Percentiles rank a stretch among this genome's conserved stretches.
Evolutionary conservation across 1,140 invertebrate genomes (phyloP).

Genomic region (Zaprionus camerounensis): DNA sequence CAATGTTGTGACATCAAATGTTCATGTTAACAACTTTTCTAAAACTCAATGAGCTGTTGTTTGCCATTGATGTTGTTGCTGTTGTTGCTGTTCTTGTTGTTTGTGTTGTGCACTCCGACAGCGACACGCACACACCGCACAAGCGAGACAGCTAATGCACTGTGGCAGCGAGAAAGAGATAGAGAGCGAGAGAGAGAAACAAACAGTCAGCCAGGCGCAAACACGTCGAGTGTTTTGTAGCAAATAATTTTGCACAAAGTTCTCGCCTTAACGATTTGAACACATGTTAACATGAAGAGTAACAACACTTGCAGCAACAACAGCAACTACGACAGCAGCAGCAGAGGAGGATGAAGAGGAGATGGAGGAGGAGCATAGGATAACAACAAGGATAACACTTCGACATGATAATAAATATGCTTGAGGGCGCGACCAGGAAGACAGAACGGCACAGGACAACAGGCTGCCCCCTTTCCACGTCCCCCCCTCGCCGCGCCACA

Average conservation of each 20-base stretch:
- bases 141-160: not conserved
- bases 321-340: conserved; percentile 21
- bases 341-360: not conserved
- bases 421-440: conserved; percentile 30
- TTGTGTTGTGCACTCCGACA: conserved; percentile 60
- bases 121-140: conserved; percentile 15
- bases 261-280: conserved; percentile 82
- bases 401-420: conserved; percentile 79
- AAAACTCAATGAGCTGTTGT: conserved; percentile 83
- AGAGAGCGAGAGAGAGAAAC: not conserved
- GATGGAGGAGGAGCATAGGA: conserved; percentile 24
- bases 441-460: conserved; percentile 18
- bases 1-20: conserved; percentile 81
- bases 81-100: conserved; percentile 53
- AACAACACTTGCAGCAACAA: conserved; percentile 67
- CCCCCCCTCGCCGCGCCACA: not conserved
- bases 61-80: conserved; percentile 58
- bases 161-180: not conserved
- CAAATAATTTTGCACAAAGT: conserved; percentile 82
- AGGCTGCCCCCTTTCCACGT: not conserved
- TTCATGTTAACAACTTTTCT: conserved; percentile 82
- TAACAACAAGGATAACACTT: conserved; percentile 75
- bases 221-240: conserved; percentile 80
- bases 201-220: conserved; percentile 63
- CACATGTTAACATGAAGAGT: conserved; percentile 79